Conservation (phyloP, 2,113 vertebrate genomes). For the Pangasianodon hypophthalmus region DNA sequence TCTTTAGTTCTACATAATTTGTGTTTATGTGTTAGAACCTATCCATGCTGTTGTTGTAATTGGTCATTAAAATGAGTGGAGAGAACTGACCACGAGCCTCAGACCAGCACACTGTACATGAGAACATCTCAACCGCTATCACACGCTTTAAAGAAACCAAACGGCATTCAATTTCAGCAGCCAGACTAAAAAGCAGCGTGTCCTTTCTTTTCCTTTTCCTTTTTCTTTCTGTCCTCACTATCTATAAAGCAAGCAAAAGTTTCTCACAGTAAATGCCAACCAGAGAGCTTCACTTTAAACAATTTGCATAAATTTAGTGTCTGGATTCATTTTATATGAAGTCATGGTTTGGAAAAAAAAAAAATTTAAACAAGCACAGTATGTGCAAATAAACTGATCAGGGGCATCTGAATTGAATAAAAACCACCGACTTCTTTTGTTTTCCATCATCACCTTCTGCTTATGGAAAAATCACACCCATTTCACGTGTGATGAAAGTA, state of each 20-base stretch:
- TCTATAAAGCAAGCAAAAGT: not conserved
- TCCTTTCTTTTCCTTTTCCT: not conserved
- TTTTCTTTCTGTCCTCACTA: not conserved
- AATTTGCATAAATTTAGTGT: not conserved
- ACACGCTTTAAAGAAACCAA: not conserved
- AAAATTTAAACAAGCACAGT: not conserved
- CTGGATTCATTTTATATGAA: not conserved
- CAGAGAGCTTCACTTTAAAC: not conserved
- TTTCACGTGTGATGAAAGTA: not conserved
- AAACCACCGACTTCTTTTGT: not conserved
- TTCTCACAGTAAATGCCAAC: no score
- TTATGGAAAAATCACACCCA: not conserved
- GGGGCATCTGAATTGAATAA: not conserved
- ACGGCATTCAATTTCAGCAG: not conserved
- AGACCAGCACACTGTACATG: not conserved
- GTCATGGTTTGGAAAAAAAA: not conserved
- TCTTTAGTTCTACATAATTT: no score
- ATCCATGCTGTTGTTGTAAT: not conserved
- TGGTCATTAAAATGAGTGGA: not conserved
- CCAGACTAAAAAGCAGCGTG: not conserved
- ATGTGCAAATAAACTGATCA: not conserved
- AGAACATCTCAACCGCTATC: not conserved
- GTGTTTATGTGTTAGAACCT: not conserved
- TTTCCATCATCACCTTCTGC: not conserved
- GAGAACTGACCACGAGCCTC: not conserved